Evolutionary conservation across 2,113 vertebrate genomes (phyloP), one percentile per base, ranked within the genome.

Genomic region (Pandion haliaetus): DNA sequence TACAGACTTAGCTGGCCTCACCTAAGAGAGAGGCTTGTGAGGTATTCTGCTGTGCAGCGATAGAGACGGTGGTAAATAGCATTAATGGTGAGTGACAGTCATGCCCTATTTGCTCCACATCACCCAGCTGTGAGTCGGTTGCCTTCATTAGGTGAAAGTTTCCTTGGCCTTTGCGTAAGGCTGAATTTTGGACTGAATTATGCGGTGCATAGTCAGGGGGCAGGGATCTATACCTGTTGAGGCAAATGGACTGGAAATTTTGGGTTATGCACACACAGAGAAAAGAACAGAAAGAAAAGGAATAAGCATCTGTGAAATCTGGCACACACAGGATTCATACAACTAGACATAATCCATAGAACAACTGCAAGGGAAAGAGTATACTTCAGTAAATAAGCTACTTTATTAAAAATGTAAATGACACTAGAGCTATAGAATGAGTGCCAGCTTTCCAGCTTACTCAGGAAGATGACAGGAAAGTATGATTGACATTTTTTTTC

Each of bases 391-490:
- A 96, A 95, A 91, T 94, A 95, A 95, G 54, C 84, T 93, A n/a
- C 79, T 95, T 94, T 81, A 91, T 95, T 96, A 95, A 95, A 92
- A 89, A 97, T 95, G 84, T 77, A 95, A 96, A 97, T 95, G 15
- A 63, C 42, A 52, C 36, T 84, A 59, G 13, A 88, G 18, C 38
- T 91, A 36, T 49, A 87, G 78, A 81, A 82, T 14, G 38, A 58
- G 25, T 88, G 84, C 59, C 93, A 94, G 9, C 49, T 49, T 82
- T 90, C 79, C 54, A 76, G 66, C 23, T 96, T 89, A 45, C 31
- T 73, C 0, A 0, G 59, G 40, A 96, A 93, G 72, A 96, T 88
- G 84, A 82, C 36, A 91, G 52, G 28, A 86, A 95, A 73, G 21
- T 67, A 94, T 72, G 73, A 95, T 10, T 96, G 92, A 86, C 50